phyloP scores from a whole-genome alignment of 2,888 invertebrate species.

The Platypus cylindrus region DNA sequence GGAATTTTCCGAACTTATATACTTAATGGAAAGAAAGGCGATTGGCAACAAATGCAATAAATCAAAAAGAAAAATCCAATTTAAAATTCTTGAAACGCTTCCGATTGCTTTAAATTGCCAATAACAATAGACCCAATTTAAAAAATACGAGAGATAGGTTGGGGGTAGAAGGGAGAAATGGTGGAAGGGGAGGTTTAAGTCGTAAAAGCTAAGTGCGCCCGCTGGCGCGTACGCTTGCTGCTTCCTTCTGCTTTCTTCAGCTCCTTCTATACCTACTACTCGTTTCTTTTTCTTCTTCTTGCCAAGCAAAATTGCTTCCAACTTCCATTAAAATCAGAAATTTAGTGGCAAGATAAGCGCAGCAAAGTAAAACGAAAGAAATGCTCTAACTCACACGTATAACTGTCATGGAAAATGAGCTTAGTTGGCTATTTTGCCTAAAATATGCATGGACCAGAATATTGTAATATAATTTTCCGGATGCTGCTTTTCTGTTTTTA shows the following conservation, averaged over 20 bases:
- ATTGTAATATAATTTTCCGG: slow-evolving; percentile 28
- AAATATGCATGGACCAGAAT: slow-evolving; percentile 31
- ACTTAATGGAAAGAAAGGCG: too few relatives aligned
- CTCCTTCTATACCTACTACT: too few relatives aligned
- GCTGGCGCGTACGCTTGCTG: slow-evolving; percentile 28
- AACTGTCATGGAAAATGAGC: slow-evolving; percentile 34
- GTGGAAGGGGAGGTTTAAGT: neutral
- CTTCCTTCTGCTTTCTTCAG: too few relatives aligned
- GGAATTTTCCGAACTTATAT: too few relatives aligned
- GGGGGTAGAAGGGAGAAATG: neutral
- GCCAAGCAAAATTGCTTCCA: slow-evolving; percentile 29
- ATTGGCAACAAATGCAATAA: slow-evolving; percentile 5
- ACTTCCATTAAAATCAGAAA: slow-evolving; percentile 46
- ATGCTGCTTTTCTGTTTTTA: too few relatives aligned
- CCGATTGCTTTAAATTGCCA: slow-evolving; percentile 30
- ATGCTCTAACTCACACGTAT: slow-evolving; percentile 35
- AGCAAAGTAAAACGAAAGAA: slow-evolving; percentile 36
- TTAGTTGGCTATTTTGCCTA: slow-evolving; percentile 30
- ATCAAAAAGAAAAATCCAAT: slow-evolving; percentile 28
- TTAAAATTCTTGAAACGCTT: slow-evolving; percentile 31
- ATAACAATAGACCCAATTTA: slow-evolving; percentile 36
- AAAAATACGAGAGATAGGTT: slow-evolving; percentile 23
- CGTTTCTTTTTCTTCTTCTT: too few relatives aligned
- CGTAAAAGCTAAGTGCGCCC: too few relatives aligned
- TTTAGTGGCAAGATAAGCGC: slow-evolving; percentile 45